phyloP scores from a whole-genome alignment of 2,113 vertebrate species.

The Ceuthmochares aereus region DNA sequence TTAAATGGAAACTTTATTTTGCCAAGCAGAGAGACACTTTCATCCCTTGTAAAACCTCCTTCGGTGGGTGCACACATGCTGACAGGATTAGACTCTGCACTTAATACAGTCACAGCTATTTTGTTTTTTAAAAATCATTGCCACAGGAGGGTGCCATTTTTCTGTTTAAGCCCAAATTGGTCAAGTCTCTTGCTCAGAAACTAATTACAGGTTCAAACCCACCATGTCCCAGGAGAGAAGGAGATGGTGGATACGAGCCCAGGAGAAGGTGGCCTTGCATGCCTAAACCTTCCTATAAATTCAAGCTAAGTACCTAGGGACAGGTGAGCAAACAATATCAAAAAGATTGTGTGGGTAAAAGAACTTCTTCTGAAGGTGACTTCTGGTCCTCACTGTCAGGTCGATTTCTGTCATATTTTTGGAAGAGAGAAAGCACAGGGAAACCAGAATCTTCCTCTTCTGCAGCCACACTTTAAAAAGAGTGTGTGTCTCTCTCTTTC shows the following conservation, averaged over 20 bases:
- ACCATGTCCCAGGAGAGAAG: background rate
- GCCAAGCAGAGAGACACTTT: background rate
- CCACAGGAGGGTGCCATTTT: constrained; percentile 71
- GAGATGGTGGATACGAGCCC: background rate
- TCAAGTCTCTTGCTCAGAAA: background rate
- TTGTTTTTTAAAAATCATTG: background rate
- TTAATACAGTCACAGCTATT: background rate
- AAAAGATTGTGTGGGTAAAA: background rate
- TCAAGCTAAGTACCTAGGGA: background rate
- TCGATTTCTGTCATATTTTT: background rate
- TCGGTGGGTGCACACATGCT: background rate
- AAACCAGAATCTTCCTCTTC: background rate
- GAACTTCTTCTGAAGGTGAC: background rate
- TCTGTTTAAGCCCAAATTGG: background rate
- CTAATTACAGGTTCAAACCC: background rate
- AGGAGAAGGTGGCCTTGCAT: background rate
- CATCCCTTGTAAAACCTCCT: background rate
- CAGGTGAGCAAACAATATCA: background rate
- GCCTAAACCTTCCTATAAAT: background rate
- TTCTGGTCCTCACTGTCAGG: background rate
- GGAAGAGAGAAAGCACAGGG: background rate
- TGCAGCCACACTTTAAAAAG: background rate
- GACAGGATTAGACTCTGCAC: background rate
- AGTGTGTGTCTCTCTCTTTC: background rate
- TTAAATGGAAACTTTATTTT: background rate